Percentiles rank a stretch among this genome's conserved stretches.
Conservation (phyloP, 2,113 vertebrate species). For the Ophiodon elongatus region DNA sequence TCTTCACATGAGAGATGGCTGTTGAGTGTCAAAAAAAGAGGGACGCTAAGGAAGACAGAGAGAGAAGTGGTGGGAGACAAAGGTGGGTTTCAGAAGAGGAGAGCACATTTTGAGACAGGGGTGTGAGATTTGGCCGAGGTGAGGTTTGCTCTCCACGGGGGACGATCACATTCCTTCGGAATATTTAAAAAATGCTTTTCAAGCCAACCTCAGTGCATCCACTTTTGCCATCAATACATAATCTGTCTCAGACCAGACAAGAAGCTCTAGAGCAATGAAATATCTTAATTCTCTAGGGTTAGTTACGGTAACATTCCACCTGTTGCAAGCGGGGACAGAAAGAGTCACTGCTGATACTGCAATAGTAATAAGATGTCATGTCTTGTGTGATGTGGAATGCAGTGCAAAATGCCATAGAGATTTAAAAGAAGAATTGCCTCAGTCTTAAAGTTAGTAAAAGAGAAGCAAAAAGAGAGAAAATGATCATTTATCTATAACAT, state of each 20-base stretch:
- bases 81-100: conserved; percentile 53
- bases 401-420: background rate
- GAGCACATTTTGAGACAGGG: conserved; percentile 68
- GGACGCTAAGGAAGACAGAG: background rate
- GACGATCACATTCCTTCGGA: conserved; percentile 70
- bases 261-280: conserved; percentile 2
- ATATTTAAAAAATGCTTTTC: conserved; percentile 60
- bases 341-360: background rate
- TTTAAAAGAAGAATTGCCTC: background rate
- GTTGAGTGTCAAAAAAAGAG: conserved; percentile 10
- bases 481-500: background rate
- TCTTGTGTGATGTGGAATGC: background rate
- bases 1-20: background rate
- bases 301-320: background rate
- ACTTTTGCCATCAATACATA: conserved; percentile 31
- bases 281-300: background rate
- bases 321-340: background rate
- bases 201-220: background rate
- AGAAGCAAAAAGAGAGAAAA: background rate
- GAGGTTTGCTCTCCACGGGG: conserved; percentile 71
- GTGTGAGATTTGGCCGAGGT: conserved; percentile 68
- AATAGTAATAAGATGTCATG: background rate
- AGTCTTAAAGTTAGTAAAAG: background rate
- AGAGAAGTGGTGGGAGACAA: conserved; percentile 23
- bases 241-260: conserved; percentile 14